Base-by-base conservation (phyloP, 2,888 invertebrate species). In the Diachrysia chrysitis region DNA sequence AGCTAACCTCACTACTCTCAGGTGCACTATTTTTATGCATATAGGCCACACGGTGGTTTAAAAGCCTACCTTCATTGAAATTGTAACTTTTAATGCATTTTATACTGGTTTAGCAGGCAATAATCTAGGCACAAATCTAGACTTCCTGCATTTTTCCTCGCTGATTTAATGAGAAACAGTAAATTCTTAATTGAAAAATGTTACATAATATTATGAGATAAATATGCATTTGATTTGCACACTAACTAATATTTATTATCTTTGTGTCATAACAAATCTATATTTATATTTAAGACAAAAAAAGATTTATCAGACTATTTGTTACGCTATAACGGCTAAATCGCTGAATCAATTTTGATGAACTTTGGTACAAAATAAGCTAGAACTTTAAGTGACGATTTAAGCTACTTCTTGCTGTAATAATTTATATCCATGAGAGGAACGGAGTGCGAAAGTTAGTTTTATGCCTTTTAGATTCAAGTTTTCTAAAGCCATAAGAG, bases 61-160 rank as follows among this genome's bases (percentile, higher is more conserved):
- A 73, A 73, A 72, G 68, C 63, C 66, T 63, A 77, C 56, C 66
- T 70, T 66, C 63, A 73, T 66, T 73, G 64, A 73, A 73, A 76
- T 69, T 51, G 57, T 69, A 17, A 60, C 53, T 61, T 55, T 23
- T 58, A 73, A 58, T 55, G 58, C 61, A 48, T n/a, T 59, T 55
- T 57, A 60, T 48, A 73, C 70, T 63, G 54, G 66, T 73, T 58
- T 61, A 17, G 56, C 10, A 64, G 54, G 51, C 19, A 17, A 63
- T 71, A 56, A 74, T 58, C 60, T 71, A 67, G 61, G 17, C 14
- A 53, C 29, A 53, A 56, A 71, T 67, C 35, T 58, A 61, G 59
- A 16, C 63, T 67, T 76, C 67, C 72, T 67, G 63, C 58, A 64
- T 71, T 74, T 67, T 74, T 74, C 46, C 23, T 9, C 17, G 17